Evolutionary conservation across 2,797 vertebrate species (phyloP).

Genomic region (Pantherophis alleghaniensis): DNA sequence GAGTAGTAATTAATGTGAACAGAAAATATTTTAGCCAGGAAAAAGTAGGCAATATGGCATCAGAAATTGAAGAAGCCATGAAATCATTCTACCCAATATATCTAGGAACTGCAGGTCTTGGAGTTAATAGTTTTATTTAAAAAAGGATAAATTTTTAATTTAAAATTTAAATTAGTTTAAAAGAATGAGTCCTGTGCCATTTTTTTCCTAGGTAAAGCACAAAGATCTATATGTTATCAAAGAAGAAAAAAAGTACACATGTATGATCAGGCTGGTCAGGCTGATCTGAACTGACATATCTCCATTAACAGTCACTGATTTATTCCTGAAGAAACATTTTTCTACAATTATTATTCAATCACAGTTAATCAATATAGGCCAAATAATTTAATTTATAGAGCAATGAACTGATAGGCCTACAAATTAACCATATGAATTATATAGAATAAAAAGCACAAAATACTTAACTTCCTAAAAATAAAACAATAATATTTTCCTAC

Average conservation of each 20-base stretch:
- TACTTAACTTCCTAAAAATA: background rate
- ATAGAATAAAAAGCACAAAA: background rate
- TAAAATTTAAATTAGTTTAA: background rate
- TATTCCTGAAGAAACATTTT: background rate
- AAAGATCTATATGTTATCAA: background rate
- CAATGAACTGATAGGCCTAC: conserved; percentile 11
- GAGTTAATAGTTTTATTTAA: conserved; percentile 1
- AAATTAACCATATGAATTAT: background rate
- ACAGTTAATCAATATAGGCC: background rate
- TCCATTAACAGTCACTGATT: conserved; percentile 1
- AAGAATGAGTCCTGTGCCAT: background rate
- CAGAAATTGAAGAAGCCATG: background rate
- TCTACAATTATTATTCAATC: background rate
- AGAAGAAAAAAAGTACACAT: conserved; percentile 17
- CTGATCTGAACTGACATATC: background rate
- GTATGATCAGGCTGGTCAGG: background rate
- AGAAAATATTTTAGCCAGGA: background rate
- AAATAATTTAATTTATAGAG: background rate
- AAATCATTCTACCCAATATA: background rate
- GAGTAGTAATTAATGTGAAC: background rate
- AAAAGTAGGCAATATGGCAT: background rate
- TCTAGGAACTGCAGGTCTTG: background rate
- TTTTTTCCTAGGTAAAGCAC: conserved; percentile 8
- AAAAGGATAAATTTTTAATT: background rate
- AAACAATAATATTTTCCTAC: background rate